Percentiles rank a stretch among this genome's conserved stretches.
Conservation (phyloP, 2,888 invertebrate genomes). For the Athalia cordata region DNA sequence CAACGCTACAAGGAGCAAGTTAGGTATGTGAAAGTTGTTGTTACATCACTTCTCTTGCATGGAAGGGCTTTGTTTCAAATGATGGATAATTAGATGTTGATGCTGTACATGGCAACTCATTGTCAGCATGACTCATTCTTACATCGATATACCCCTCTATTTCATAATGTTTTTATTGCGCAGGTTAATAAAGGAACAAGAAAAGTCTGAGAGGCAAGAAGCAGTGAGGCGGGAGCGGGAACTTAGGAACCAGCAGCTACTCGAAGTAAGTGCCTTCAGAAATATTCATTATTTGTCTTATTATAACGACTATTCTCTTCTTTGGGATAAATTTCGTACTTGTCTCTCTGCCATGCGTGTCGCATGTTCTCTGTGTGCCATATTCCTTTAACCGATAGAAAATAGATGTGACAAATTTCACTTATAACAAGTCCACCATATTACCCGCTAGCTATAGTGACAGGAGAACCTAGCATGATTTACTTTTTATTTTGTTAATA, state of each 20-base stretch:
- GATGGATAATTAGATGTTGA: no score
- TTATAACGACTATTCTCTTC: slow-evolving; percentile 68
- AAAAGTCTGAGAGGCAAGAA: slow-evolving; percentile 89
- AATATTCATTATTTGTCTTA: slow-evolving; percentile 42
- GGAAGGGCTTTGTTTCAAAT: no score
- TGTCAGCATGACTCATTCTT: no score
- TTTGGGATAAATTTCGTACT: slow-evolving; percentile 63
- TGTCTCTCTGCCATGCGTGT: slow-evolving; percentile 73
- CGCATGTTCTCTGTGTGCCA: slow-evolving; percentile 73
- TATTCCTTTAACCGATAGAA: slow-evolving; percentile 53
- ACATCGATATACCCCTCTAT: not conserved
- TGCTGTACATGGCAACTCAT: no score
- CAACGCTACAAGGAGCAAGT: slow-evolving; percentile 74
- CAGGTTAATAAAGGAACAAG: slow-evolving; percentile 81
- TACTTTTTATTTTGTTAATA: slow-evolving; percentile 45
- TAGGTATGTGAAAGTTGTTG: slow-evolving; percentile 62
- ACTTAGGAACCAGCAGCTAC: slow-evolving; percentile 87
- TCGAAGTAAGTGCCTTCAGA: slow-evolving; percentile 83
- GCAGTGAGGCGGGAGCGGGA: slow-evolving; percentile 88
- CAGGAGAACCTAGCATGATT: slow-evolving; percentile 72
- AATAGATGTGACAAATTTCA: slow-evolving; percentile 45
- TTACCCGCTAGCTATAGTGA: slow-evolving; percentile 72
- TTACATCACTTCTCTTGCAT: not conserved
- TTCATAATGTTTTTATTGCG: slow-evolving; percentile 41
- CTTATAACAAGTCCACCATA: slow-evolving; percentile 57